These are phyloP conservation scores for Cydia splendana DNA, from an alignment of 1,140 invertebrate species.

Conservation along the genomic window DNA sequence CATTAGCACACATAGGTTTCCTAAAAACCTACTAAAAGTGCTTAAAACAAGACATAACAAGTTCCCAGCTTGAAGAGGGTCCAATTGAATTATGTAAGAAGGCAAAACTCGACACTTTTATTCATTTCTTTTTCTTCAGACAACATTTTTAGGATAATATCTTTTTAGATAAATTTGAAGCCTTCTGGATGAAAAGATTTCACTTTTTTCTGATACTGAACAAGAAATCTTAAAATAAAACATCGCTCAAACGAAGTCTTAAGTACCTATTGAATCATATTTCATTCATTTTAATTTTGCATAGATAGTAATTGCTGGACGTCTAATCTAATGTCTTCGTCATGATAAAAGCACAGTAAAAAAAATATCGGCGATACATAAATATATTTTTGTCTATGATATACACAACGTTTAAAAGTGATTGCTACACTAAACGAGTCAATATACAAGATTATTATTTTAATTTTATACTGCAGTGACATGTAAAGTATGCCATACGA, in stretches of 20 bases:
- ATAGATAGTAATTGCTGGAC: too few species aligned
- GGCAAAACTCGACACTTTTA: slow-evolving; percentile 23
- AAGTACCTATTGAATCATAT: background rate
- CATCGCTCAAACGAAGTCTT: background rate
- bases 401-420: too few species aligned
- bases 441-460: too few species aligned
- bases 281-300: background rate
- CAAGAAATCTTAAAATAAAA: background rate
- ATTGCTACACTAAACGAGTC: too few species aligned
- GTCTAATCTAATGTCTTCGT: too few species aligned
- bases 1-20: background rate
- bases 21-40: slow-evolving; percentile 1
- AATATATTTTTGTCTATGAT: too few species aligned
- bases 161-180: background rate
- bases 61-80: slow-evolving; percentile 6
- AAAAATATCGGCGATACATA: background rate
- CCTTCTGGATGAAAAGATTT: background rate
- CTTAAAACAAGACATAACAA: slow-evolving; percentile 23
- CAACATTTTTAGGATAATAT: slow-evolving; percentile 11
- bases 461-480: too few species aligned
- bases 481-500: too few species aligned
- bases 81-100: slow-evolving; percentile 29
- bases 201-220: background rate
- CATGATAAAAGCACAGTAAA: too few species aligned
- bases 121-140: slow-evolving; percentile 17